phyloP scores from a whole-genome alignment of 2,113 vertebrate genomes.

The Agapornis roseicollis region DNA sequence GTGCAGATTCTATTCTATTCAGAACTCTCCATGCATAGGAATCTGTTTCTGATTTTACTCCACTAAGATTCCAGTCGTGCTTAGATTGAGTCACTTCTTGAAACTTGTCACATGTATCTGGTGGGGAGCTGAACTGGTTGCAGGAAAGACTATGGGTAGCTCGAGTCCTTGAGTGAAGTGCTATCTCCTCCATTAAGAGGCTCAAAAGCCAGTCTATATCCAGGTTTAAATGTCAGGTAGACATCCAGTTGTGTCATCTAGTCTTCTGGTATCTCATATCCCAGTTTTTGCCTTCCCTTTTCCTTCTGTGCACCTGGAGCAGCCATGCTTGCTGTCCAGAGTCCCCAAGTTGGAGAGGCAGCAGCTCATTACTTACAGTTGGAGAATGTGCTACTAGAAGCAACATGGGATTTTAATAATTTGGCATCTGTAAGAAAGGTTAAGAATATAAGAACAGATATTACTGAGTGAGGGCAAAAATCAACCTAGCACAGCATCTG shows the following conservation, averaged over 20 bases:
- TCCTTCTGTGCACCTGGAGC: neutral
- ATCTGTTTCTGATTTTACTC: neutral
- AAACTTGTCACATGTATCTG: neutral
- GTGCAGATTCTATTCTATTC: neutral
- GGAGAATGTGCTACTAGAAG: neutral
- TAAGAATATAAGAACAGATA: neutral
- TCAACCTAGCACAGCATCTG: fast-evolving
- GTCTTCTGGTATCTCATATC: neutral
- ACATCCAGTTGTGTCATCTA: neutral
- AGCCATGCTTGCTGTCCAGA: neutral
- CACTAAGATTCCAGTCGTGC: neutral
- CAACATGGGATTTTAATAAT: neutral
- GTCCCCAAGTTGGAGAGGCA: neutral
- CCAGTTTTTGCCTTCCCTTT: neutral
- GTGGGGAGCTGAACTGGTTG: neutral
- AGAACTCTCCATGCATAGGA: neutral
- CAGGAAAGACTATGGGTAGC: neutral
- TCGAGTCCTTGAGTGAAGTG: neutral
- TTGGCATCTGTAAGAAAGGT: neutral
- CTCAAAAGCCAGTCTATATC: neutral
- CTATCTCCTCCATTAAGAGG: neutral
- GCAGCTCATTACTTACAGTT: neutral
- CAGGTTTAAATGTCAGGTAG: neutral
- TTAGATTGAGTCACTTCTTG: neutral
- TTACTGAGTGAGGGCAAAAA: conserved; percentile 5